Evolutionary conservation across 2,888 invertebrate genomes (phyloP), one percentile per base, ranked within the genome.

Genomic region (Spialia ferax): DNA sequence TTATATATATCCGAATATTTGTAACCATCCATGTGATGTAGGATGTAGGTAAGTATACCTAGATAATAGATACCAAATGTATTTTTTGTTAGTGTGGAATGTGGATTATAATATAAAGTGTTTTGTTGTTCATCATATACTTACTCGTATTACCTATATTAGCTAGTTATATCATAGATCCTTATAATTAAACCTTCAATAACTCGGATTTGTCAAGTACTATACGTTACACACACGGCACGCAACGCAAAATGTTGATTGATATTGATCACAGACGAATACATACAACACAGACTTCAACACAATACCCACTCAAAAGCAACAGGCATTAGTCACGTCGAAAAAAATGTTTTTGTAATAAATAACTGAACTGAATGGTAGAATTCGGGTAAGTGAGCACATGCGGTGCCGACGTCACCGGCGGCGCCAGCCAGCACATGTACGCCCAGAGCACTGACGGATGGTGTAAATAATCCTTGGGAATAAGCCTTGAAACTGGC

Each of bases 391-490:
- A 63, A 71, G 71, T 67, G 69, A 74, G 75, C 79, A 79, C 75
- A 71, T 79, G 79, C 71, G 74, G 74, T 73, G 75, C 69, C 76
- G 77, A 79, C 84, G 84, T 80, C 84, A 79, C 71, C 79, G 77
- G 70, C 79, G 73, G 74, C 80, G 75, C 22, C 50, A 11, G 22
- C 50, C 73, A 78, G 79, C 89, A 90, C 85, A 88, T 90, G 89
- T 71, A 71, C 67, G 63, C 32, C n/a, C n/a, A 61, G 59, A 68
- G 59, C 26, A 23, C 63, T 71, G 73, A 73, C 72, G 72, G 75
- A 71, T 70, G 69, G 59, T 71, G 72, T 74, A 73, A 75, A 75
- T 74, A 74, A 71, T 65, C 68, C 68, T 64, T 48, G 48, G 54
- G 54, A 54, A 54, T 1, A 18, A 52, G n/a, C 48, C 61, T 50